phyloP scores from a whole-genome alignment of 1,140 invertebrate species.

The Araneus ventricosus region DNA sequence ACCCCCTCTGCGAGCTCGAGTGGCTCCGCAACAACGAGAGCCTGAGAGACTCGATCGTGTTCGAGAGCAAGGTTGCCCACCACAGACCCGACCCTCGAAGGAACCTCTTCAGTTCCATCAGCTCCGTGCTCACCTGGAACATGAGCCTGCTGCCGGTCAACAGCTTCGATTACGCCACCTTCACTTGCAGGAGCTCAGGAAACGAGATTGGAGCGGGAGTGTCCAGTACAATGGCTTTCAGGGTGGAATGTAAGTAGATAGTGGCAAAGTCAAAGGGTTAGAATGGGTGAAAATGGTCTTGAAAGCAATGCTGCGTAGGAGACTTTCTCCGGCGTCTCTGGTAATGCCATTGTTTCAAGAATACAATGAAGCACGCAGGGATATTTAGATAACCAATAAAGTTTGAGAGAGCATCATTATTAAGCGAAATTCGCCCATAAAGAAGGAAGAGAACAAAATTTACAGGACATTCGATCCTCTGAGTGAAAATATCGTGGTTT shows the following conservation, averaged over 20 bases:
- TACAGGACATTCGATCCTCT: no score
- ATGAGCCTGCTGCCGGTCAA: slow-evolving; percentile 82
- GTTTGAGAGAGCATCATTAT: no score
- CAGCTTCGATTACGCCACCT: slow-evolving; percentile 88
- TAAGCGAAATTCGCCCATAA: no score
- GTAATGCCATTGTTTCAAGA: no score
- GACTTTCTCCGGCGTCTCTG: no score
- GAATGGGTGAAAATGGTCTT: no score
- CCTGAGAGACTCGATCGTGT: slow-evolving; percentile 68
- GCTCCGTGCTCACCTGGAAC: slow-evolving; percentile 90
- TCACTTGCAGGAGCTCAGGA: slow-evolving; percentile 89
- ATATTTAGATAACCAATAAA: no score
- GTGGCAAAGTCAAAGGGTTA: no score
- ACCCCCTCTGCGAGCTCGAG: slow-evolving; percentile 88
- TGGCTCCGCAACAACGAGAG: slow-evolving; percentile 87
- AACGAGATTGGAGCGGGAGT: slow-evolving; percentile 87
- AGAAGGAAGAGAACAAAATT: no score
- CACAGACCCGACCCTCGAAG: slow-evolving; percentile 81
- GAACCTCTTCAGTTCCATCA: slow-evolving; percentile 92
- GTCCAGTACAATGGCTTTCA: slow-evolving; percentile 89
- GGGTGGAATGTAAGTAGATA: slow-evolving; percentile 90
- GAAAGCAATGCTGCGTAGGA: no score
- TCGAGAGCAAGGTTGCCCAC: slow-evolving; percentile 55
- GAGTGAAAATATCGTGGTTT: no score
- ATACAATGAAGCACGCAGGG: no score